Evolutionary conservation across 2,797 vertebrate genomes (phyloP), one percentile per base, ranked within the genome.

Genomic region (Luscinia luscinia): DNA sequence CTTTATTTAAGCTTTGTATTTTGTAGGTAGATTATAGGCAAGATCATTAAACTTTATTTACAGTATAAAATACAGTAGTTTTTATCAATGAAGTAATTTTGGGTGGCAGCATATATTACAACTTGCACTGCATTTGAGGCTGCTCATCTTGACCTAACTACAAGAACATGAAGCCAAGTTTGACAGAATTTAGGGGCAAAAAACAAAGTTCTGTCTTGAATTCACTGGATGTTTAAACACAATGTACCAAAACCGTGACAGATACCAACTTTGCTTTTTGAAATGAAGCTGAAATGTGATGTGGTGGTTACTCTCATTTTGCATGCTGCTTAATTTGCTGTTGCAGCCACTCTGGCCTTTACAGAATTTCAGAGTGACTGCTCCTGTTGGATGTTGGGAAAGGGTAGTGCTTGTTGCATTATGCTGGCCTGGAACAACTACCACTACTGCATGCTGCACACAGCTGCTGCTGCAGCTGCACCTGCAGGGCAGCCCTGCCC

Each of bases 31-130:
- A 93, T 94, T 91, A 96, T 84, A 96, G 91, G 95, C 94, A 96
- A 96, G 93, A 91, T 96, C 93, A 90, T 96, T 85, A 94, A 95
- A 94, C 96, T 95, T 96, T 96, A 96, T 96, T 96, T 96, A 96
- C 95, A 96, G 91, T 94, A 94, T 93, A 96, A 94, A 96, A 94
- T 94, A 96, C 96, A 96, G 91, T 94, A 54, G 73, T 76, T 93
- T 92, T 87, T 80, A 89, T 81, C 93, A 95, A 48, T 66, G 76
- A 94, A 91, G 76, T 90, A 81, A 68, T 81, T 93, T 85, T 64
- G 80, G 77, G 90, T 45, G 83, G 96, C 95, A 95, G 94, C 95
- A 91, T 93, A 75, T 93, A 59, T 92, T 95, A 94, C 91, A 96
- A 94, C 91, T 94, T 72, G 95, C 90, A 93, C 91, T 81, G 91